Conservation (phyloP, 2,797 vertebrate genomes). For the Meda fulgida region DNA sequence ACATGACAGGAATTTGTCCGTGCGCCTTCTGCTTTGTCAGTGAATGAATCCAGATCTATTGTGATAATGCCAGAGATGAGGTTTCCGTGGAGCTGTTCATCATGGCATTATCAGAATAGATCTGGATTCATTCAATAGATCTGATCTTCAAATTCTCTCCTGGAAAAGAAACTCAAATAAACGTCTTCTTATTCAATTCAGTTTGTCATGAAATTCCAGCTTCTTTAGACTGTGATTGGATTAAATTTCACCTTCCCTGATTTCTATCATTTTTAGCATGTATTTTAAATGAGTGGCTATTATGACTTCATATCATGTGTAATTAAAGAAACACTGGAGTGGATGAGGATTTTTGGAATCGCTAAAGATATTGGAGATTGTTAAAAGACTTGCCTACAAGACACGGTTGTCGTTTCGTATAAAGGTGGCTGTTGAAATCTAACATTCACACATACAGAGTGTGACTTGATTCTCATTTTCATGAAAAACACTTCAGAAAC, state of each 20-base stretch:
- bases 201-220: background rate
- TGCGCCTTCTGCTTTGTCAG: background rate
- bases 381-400: constrained; percentile 7
- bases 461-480: constrained; percentile 50
- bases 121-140: too few species aligned
- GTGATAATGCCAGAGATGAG: too few species aligned
- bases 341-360: constrained; percentile 7
- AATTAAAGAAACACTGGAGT: background rate
- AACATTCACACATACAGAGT: constrained; percentile 40
- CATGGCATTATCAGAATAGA: too few species aligned
- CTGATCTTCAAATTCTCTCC: constrained; percentile 7
- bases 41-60: constrained; percentile 17
- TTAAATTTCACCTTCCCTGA: background rate
- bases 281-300: background rate
- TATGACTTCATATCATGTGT: constrained; percentile 1
- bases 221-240: background rate
- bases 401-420: background rate
- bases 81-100: too few species aligned
- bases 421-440: constrained; percentile 32
- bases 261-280: constrained; percentile 4
- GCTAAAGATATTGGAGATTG: background rate
- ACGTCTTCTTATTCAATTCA: background rate
- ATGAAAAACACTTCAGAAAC: constrained; percentile 49
- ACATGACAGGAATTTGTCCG: background rate
- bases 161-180: constrained; percentile 6